These are phyloP conservation scores for Apotomis betuletana DNA, from an alignment of 2,888 invertebrate species.

Conservation along the genomic window DNA sequence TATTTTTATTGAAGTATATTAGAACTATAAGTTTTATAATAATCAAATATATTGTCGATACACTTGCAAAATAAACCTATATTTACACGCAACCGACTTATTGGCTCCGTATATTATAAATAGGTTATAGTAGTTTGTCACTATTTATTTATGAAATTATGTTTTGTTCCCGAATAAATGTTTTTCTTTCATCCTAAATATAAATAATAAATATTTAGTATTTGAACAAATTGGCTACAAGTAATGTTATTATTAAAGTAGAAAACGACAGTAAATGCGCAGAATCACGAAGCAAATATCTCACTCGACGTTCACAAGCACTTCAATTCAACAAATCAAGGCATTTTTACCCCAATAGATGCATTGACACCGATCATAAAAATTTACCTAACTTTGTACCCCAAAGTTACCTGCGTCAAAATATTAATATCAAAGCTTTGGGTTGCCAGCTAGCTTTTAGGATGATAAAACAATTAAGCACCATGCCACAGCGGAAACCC, in stretches of 20 bases:
- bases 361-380: not conserved
- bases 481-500: conserved; percentile 76
- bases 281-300: not conserved
- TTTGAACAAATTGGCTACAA: too few relatives aligned
- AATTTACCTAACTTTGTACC: not conserved
- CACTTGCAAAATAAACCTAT: too few relatives aligned
- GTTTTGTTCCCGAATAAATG: too few relatives aligned
- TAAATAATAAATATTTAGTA: too few relatives aligned
- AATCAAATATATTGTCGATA: too few relatives aligned
- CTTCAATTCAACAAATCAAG: conserved; percentile 18
- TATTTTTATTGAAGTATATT: too few relatives aligned
- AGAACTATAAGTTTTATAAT: too few relatives aligned
- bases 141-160: too few relatives aligned
- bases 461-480: conserved; percentile 51
- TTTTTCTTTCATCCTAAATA: too few relatives aligned
- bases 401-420: conserved; percentile 25
- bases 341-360: conserved; percentile 7
- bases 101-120: too few relatives aligned
- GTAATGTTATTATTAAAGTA: not conserved
- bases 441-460: conserved; percentile 64
- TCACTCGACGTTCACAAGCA: not conserved
- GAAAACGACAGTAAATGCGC: not conserved
- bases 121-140: too few relatives aligned
- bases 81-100: too few relatives aligned
- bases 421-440: conserved; percentile 60